These are phyloP conservation scores for Salminus brasiliensis DNA, from an alignment of 2,113 vertebrate genomes.

Conservation along the genomic window DNA sequence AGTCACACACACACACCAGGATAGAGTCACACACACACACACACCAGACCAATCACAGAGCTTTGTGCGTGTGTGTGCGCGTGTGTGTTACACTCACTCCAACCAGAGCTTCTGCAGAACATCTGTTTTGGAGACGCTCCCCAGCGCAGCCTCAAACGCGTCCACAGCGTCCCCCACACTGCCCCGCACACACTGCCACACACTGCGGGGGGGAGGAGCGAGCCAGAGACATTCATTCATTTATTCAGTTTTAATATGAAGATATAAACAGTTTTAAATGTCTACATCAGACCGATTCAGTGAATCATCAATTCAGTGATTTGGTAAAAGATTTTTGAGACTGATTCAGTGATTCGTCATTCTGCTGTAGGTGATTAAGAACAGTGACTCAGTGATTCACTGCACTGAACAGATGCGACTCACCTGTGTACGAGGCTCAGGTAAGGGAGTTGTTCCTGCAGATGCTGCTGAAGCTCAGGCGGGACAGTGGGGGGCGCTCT, in stretches of 20 bases:
- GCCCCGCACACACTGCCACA: constrained; percentile 87
- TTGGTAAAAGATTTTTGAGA: too few species aligned
- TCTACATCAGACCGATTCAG: too few species aligned
- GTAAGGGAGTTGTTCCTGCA: constrained; percentile 82
- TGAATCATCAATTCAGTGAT: too few species aligned
- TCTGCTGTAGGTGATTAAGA: too few species aligned
- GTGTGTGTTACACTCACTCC: constrained; percentile 83
- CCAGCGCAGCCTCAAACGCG: constrained; percentile 90
- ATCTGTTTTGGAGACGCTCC: constrained; percentile 81
- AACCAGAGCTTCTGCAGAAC: constrained; percentile 90
- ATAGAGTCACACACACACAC: too few species aligned
- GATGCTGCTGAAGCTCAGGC: constrained; percentile 78
- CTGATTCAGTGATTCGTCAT: too few species aligned
- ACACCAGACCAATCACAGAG: background rate
- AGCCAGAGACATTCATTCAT: background rate
- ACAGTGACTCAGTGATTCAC: too few species aligned
- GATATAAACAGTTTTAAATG: too few species aligned
- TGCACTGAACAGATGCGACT: constrained; percentile 57
- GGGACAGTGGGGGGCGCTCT: constrained; percentile 75
- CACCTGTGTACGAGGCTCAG: constrained; percentile 93
- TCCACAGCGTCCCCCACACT: constrained; percentile 80
- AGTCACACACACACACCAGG: too few species aligned
- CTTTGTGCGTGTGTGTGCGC: background rate
- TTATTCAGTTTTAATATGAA: too few species aligned
- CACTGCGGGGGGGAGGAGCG: constrained; percentile 67